Conservation (phyloP, 2,888 invertebrate genomes). For the Lordiphosa fenestrarum region DNA sequence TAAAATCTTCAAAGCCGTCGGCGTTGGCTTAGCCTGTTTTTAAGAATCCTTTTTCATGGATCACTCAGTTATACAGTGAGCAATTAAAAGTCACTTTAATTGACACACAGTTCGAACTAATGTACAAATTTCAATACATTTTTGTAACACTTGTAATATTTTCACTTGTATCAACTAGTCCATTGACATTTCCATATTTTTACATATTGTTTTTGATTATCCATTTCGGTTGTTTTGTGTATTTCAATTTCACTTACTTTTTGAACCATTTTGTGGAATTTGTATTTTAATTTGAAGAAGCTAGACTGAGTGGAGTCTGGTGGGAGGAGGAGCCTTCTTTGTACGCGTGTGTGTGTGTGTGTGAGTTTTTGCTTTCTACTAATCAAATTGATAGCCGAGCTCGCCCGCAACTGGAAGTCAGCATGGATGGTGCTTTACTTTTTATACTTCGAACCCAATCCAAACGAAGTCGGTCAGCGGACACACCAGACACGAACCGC, state of each 20-base stretch:
- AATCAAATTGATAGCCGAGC: conserved; percentile 46
- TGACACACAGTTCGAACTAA: too few species aligned
- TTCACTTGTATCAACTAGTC: conserved; percentile 10
- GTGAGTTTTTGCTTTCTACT: conserved; percentile 11
- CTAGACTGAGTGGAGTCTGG: neutral
- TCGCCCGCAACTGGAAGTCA: conserved; percentile 53
- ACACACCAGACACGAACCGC: conserved; percentile 3
- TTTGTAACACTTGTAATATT: too few species aligned
- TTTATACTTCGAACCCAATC: conserved; percentile 48
- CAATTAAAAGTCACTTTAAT: too few species aligned
- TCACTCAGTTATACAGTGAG: too few species aligned
- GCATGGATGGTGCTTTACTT: conserved; percentile 40
- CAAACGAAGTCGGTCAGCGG: conserved; percentile 33
- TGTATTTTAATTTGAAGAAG: neutral
- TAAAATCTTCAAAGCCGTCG: too few species aligned
- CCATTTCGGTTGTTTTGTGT: conserved; percentile 19
- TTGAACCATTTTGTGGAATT: conserved; percentile 41
- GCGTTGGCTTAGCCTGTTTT: too few species aligned
- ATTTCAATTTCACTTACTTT: conserved; percentile 41
- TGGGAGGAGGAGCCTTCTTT: neutral
- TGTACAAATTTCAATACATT: neutral
- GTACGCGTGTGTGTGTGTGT: neutral
- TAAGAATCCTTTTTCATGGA: too few species aligned
- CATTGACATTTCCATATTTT: conserved; percentile 9
- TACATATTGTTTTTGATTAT: neutral